These are phyloP conservation scores for Meiosimyza decipiens DNA, from an alignment of 2,888 invertebrate genomes.

Conservation along the genomic window DNA sequence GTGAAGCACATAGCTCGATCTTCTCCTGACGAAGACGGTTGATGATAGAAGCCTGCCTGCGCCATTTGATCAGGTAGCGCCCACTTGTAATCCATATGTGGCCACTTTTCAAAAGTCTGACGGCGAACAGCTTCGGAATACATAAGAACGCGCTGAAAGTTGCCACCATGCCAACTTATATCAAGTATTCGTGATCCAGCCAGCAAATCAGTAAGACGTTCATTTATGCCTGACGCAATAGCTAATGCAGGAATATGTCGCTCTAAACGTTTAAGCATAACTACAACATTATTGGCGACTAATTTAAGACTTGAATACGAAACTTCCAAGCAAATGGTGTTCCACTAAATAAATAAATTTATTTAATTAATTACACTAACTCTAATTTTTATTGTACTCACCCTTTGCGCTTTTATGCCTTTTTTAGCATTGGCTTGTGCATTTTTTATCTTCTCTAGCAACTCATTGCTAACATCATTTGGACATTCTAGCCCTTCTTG, in stretches of 20 bases:
- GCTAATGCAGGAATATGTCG: constrained; percentile 87
- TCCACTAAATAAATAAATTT: constrained; percentile 79
- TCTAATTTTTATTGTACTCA: constrained; percentile 62
- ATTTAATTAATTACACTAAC: neutral
- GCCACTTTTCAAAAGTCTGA: constrained; percentile 94
- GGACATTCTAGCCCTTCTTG: constrained; percentile 81
- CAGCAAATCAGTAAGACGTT: constrained; percentile 83
- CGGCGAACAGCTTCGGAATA: constrained; percentile 91
- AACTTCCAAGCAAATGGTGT: constrained; percentile 85
- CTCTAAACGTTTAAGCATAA: constrained; percentile 84
- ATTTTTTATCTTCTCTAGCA: constrained; percentile 79
- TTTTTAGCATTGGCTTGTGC: constrained; percentile 80
- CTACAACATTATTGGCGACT: constrained; percentile 82
- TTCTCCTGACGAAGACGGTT: constrained; percentile 88
- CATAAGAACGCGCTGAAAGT: constrained; percentile 74
- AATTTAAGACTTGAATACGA: constrained; percentile 82
- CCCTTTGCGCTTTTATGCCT: constrained; percentile 91
- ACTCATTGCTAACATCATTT: constrained; percentile 80
- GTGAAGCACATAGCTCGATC: constrained; percentile 97
- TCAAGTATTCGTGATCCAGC: constrained; percentile 66
- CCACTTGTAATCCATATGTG: constrained; percentile 98
- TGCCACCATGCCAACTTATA: constrained; percentile 62
- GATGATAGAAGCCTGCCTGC: constrained; percentile 96
- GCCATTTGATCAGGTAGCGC: constrained; percentile 96
- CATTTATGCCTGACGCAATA: constrained; percentile 89